Base-by-base conservation (phyloP, 2,888 invertebrate genomes). In the Acheta domesticus region DNA sequence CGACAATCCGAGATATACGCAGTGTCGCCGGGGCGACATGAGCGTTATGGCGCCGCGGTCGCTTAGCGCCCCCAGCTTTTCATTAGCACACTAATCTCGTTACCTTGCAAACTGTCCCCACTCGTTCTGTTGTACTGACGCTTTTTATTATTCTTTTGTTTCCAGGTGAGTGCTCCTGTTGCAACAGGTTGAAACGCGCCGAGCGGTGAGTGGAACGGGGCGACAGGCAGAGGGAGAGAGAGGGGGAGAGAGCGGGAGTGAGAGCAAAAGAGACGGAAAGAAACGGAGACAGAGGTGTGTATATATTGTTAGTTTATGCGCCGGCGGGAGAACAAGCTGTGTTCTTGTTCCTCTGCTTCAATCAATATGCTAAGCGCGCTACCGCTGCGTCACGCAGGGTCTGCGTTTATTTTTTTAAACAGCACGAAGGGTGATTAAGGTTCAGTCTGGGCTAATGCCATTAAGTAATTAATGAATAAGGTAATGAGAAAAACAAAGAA, bases 1-100 rank as follows among this genome's bases (percentile, higher is more conserved):
- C 62, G n/a, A n/a, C 62, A 62, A 62, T 14, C 62, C 14, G 62
- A 62, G 14, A 62, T 62, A n/a, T 19, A 14, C 62, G 62, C 62
- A n/a, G 62, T 36, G n/a, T n/a, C 62, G 14, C n/a, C 62, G n/a
- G 16, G 5, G 14, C 62, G 14, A n/a, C 62, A 62, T 62, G 62
- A 12, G 62, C n/a, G 62, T 62, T 62, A 62, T 62, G n/a, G n/a
- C 62, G 16, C 8, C 62, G 4, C 62, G 16, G 62, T n/a, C 62
- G n/a, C 62, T 62, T 62, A 62, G 62, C 16, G 62, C 14, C 16
- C 4, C 16, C 62, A 5, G 62, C 62, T 62, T 62, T 62, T 62
- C 62, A 62, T 62, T 62, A 62, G 62, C 62, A 62, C 62, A 62
- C 62, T 62, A 62, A 62, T 62, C 62, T 62, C n/a, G 62, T 62